Percentiles rank a stretch among this genome's conserved stretches.
These are phyloP conservation scores for Horisme vitalbata DNA, from an alignment of 2,888 invertebrate genomes.

Conservation along the genomic window DNA sequence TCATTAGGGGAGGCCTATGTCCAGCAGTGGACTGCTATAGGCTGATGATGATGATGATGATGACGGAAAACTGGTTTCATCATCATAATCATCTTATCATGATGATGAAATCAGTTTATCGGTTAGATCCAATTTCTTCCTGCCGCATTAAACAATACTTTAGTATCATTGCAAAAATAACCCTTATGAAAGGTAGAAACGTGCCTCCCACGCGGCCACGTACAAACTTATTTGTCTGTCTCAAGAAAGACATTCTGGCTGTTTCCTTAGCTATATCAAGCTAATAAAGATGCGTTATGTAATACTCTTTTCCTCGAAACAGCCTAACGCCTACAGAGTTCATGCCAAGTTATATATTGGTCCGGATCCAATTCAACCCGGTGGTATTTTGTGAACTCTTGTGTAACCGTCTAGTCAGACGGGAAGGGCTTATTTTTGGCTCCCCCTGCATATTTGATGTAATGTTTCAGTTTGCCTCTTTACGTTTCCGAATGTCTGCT, in stretches of 20 bases:
- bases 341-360: constrained; percentile 24
- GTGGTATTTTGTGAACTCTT: constrained; percentile 5
- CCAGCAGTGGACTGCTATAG: too few species aligned
- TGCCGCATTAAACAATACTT: too few species aligned
- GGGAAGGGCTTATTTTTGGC: constrained; percentile 18
- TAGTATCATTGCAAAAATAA: too few species aligned
- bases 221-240: background rate
- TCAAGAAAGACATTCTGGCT: background rate
- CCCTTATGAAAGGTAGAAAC: too few species aligned
- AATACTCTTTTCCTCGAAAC: constrained; percentile 2
- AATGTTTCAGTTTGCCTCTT: constrained; percentile 1
- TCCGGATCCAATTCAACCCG: constrained; percentile 14
- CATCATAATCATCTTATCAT: too few species aligned
- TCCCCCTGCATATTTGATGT: constrained; percentile 17
- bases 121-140: too few species aligned
- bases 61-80: too few species aligned
- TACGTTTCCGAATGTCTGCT: background rate
- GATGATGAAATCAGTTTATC: too few species aligned
- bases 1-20: too few species aligned
- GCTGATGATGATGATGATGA: too few species aligned
- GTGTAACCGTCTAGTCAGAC: constrained; percentile 13
- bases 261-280: constrained; percentile 1
- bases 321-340: constrained; percentile 7
- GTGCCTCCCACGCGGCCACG: too few species aligned
- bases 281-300: constrained; percentile 16